Base-by-base conservation (phyloP, 2,888 invertebrate species). In the Thumatha senex region DNA sequence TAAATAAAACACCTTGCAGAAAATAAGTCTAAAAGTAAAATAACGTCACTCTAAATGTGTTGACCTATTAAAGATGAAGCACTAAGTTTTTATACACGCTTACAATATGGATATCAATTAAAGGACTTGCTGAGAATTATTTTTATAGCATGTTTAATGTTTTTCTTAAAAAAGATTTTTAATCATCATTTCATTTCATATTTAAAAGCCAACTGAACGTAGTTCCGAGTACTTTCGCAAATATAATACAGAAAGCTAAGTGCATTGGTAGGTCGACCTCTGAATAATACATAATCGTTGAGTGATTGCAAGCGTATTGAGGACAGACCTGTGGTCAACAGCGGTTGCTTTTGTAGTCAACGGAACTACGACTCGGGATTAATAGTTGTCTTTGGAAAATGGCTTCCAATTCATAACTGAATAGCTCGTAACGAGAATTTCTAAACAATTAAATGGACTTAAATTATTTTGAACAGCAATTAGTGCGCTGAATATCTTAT, bases 281-380 rank as follows among this genome's bases (percentile, higher is more conserved):
- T 31, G 31, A 65, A 65, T 67, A 67, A 65, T 58, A 47, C 61
- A 66, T 61, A 54, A 15, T 18, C 41, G 52, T 40, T 56, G 58
- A 67, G 54, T 61, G 64, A 66, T 66, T 61, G 56, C 43, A 13
- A 40, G 31, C 35, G 47, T 47, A 47, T 40, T 35, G 43, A 42
- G 18, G 13, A 38, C 40, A 40, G 43, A 47, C 47, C 42, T 15
- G n/a, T 34, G 40, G 15, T 47, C 30, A 36, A 38, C 40, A 24
- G 18, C 35, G 15, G 46, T 29, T 41, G 29, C 18, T 18, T 50
- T 50, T 12, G 18, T 24, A 34, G 7, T 40, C 14, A 44, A 34
- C 36, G 36, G 31, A 48, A 41, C 8, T 2, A 31, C 10, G n/a
- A 24, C 5, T 24, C 18, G 13, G 1, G 8, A 33, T 33, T 33